These are phyloP conservation scores for Drosophila orosa DNA, from an alignment of 1,140 invertebrate genomes.

Conservation along the genomic window DNA sequence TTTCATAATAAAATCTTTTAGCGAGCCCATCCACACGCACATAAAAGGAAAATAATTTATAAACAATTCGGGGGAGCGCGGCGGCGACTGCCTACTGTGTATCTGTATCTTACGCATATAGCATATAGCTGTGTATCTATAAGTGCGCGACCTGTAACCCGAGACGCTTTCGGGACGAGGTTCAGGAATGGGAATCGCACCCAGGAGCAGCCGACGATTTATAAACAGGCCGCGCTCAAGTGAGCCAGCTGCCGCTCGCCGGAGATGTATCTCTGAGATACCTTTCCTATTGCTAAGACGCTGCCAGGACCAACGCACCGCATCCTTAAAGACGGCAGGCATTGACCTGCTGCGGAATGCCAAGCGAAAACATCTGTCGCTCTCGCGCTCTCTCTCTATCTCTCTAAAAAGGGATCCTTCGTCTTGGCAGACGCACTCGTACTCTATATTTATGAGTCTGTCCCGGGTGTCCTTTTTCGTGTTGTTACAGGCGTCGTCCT, in stretches of 20 bases:
- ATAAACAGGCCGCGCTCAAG: conserved; percentile 64
- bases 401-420: conserved; percentile 36
- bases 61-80: conserved; percentile 50
- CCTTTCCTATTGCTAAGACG: conserved; percentile 58
- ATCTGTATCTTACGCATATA: conserved; percentile 11
- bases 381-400: background rate
- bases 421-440: conserved; percentile 37
- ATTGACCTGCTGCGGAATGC: conserved; percentile 75
- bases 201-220: conserved; percentile 53
- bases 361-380: conserved; percentile 70
- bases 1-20: conserved; percentile 71
- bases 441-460: conserved; percentile 59
- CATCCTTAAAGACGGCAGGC: conserved; percentile 66
- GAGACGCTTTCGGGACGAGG: conserved; percentile 48
- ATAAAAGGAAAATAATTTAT: conserved; percentile 54
- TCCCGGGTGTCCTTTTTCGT: conserved; percentile 50
- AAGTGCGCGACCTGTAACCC: conserved; percentile 65
- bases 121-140: conserved; percentile 21
- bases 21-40: conserved; percentile 56
- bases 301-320: conserved; percentile 72
- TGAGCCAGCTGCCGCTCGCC: conserved; percentile 60
- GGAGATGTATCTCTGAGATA: conserved; percentile 61
- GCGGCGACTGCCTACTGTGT: conserved; percentile 42
- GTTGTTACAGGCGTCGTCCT: conserved; percentile 66
- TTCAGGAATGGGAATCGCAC: conserved; percentile 18